These are phyloP conservation scores for Salminus brasiliensis DNA, from an alignment of 2,113 vertebrate species.

Conservation along the genomic window DNA sequence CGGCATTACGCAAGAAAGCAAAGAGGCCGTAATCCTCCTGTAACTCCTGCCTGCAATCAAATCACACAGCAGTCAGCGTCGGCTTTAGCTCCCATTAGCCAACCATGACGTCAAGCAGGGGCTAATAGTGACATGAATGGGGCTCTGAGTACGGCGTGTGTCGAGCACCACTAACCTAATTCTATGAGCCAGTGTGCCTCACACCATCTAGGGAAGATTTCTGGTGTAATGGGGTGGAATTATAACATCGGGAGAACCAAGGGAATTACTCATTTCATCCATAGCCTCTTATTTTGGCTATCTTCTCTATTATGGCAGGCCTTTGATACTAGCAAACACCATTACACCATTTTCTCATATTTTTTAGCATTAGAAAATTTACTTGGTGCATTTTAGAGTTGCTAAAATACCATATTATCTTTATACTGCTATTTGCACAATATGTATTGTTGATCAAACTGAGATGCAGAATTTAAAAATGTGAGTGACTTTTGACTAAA, in stretches of 20 bases:
- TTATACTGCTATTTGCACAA: no score
- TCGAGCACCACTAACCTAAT: slow-evolving; percentile 31
- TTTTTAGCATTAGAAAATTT: background rate
- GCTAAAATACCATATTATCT: background rate
- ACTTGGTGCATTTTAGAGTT: background rate
- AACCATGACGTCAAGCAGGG: slow-evolving; percentile 47
- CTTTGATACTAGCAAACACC: slow-evolving; percentile 38
- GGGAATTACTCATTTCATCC: slow-evolving; percentile 32
- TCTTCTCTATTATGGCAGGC: slow-evolving; percentile 49
- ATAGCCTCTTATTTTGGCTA: background rate
- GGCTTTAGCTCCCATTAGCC: slow-evolving; percentile 54
- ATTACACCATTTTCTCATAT: background rate
- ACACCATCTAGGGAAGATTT: slow-evolving; percentile 40
- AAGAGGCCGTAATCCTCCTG: slow-evolving; percentile 53
- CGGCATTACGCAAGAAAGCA: slow-evolving; percentile 55
- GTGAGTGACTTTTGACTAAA: no score
- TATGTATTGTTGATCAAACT: no score
- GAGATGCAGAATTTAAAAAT: no score
- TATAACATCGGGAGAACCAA: slow-evolving; percentile 4
- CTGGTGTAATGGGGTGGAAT: slow-evolving; percentile 53
- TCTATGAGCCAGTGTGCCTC: slow-evolving; percentile 20
- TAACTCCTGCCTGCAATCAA: slow-evolving; percentile 61
- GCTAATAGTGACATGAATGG: slow-evolving; percentile 14
- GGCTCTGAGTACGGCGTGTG: slow-evolving; percentile 10
- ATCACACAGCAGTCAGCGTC: slow-evolving; percentile 52